Percentiles rank a stretch among this genome's conserved stretches.
Conservation (phyloP, 2,888 invertebrate species). For the Clivina fossor region DNA sequence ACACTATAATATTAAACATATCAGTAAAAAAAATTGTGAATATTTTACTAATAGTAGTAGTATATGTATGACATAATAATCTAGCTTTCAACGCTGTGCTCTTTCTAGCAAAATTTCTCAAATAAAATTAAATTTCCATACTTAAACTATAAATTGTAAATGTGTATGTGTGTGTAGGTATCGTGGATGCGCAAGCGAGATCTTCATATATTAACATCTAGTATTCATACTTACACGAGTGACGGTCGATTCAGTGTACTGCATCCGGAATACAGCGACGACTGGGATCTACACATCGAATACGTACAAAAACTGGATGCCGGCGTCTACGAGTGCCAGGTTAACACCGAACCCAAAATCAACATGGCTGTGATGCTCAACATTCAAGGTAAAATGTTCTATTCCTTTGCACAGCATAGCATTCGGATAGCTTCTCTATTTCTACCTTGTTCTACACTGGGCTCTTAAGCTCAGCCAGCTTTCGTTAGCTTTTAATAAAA, state of each 20-base stretch:
- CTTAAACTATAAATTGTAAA: constrained; percentile 2
- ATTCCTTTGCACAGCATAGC: no score
- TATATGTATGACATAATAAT: no score
- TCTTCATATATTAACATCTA: constrained; percentile 74
- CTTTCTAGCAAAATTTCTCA: constrained; percentile 5
- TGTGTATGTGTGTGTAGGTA: constrained; percentile 57
- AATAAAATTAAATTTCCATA: constrained; percentile 9
- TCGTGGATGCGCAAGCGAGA: constrained; percentile 86
- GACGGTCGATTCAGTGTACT: constrained; percentile 72
- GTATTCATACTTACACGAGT: constrained; percentile 71
- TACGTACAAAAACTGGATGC: constrained; percentile 69
- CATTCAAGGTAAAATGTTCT: constrained; percentile 81
- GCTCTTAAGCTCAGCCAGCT: no score
- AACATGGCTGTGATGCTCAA: constrained; percentile 73
- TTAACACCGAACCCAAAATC: constrained; percentile 77
- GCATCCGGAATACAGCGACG: constrained; percentile 70
- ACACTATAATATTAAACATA: no score
- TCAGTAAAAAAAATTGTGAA: background rate
- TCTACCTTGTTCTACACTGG: no score
- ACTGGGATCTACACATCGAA: constrained; percentile 71
- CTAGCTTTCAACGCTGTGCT: no score
- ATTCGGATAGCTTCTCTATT: no score
- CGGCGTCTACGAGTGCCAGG: constrained; percentile 75
- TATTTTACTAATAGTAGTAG: background rate
- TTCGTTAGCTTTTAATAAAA: no score